These are phyloP conservation scores for Lutraria rhynchaena DNA, from an alignment of 1,140 invertebrate genomes.

Conservation along the genomic window DNA sequence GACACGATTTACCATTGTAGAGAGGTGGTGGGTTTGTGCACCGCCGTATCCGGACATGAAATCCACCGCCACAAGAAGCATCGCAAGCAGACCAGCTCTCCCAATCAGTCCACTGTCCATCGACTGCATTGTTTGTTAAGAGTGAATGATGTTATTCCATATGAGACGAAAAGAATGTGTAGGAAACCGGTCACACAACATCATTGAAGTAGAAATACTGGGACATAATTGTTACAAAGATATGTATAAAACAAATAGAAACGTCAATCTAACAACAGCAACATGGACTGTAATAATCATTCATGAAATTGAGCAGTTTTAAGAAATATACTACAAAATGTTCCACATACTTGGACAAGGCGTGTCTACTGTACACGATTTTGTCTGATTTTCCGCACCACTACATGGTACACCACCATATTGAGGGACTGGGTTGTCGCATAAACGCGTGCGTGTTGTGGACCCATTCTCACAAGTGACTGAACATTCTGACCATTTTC, in stretches of 20 bases:
- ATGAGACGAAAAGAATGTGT: too few relatives aligned
- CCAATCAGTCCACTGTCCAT: conserved; percentile 41
- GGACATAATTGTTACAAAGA: not conserved
- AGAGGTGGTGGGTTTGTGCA: conserved; percentile 23
- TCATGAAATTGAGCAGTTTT: not conserved
- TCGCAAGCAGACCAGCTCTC: conserved; percentile 5
- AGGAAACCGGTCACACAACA: too few relatives aligned
- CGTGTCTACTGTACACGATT: conserved; percentile 14
- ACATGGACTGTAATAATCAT: not conserved
- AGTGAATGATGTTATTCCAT: too few relatives aligned
- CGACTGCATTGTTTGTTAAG: too few relatives aligned
- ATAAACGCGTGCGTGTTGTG: not conserved
- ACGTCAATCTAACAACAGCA: not conserved
- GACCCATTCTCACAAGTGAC: conserved; percentile 9
- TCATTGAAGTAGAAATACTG: too few relatives aligned
- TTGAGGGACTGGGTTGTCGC: conserved; percentile 9
- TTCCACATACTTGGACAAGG: conserved; percentile 9
- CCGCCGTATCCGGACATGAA: not conserved
- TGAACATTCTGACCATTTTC: conserved; percentile 16
- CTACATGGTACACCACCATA: not conserved
- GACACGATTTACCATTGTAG: conserved; percentile 23
- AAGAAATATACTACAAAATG: not conserved
- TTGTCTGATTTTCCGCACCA: not conserved
- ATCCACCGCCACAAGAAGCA: conserved; percentile 15
- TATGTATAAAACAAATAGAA: not conserved